phyloP scores from a whole-genome alignment of 2,113 vertebrate species.

The Myiagra hebetior region DNA sequence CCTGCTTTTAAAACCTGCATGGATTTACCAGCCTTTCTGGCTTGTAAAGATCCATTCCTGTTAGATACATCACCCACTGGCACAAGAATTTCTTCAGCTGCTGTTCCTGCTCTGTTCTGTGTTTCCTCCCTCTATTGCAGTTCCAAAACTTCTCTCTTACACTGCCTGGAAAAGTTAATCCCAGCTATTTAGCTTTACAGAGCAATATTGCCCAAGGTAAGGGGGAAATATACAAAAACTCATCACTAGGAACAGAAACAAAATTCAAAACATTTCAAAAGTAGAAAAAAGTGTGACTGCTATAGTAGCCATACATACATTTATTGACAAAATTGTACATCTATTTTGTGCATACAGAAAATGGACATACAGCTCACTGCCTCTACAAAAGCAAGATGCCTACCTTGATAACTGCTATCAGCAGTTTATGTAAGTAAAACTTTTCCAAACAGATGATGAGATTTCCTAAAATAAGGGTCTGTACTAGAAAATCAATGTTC shows the following conservation, averaged over 20 bases:
- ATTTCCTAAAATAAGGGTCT: background rate
- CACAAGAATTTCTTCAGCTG: background rate
- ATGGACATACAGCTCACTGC: background rate
- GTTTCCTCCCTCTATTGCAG: background rate
- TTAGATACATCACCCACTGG: background rate
- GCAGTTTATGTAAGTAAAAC: background rate
- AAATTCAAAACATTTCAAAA: background rate
- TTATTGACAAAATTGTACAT: background rate
- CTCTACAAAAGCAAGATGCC: background rate
- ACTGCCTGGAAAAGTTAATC: background rate
- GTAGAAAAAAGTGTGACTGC: background rate
- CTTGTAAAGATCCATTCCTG: background rate
- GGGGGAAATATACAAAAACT: background rate
- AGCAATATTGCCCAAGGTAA: background rate
- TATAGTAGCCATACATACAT: background rate
- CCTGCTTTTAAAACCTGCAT: background rate
- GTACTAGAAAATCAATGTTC: background rate
- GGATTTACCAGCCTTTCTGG: background rate
- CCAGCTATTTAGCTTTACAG: background rate
- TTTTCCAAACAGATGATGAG: background rate
- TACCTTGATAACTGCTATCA: background rate
- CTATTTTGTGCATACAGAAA: background rate
- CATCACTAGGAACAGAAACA: background rate
- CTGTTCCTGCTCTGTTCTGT: background rate
- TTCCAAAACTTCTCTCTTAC: background rate